Evolutionary conservation across 1,140 invertebrate genomes (phyloP).

Genomic region (Proales similis): DNA sequence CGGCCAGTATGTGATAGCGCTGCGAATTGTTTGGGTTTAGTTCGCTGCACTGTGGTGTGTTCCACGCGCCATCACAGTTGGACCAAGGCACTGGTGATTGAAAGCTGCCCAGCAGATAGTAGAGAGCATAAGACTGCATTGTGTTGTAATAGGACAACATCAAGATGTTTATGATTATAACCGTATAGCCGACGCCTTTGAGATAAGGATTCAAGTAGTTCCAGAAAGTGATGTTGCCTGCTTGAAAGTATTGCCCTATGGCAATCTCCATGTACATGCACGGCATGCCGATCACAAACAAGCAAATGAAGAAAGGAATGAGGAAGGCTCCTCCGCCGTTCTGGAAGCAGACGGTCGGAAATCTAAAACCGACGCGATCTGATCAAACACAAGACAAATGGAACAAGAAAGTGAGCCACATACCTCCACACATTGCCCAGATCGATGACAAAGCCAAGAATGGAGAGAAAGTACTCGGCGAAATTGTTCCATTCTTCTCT

Average conservation of each 20-base stretch:
- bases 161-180: conserved; percentile 45
- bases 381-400: conserved; percentile 1
- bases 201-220: conserved; percentile 26
- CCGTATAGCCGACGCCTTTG: conserved; percentile 47
- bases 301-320: conserved; percentile 38
- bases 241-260: conserved; percentile 19
- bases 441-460: conserved; percentile 37
- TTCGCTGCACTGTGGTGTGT: conserved; percentile 46
- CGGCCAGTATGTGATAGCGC: conserved; percentile 40
- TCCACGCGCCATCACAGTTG: conserved; percentile 54
- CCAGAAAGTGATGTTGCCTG: conserved; percentile 34
- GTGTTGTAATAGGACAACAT: conserved; percentile 53
- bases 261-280: conserved; percentile 37
- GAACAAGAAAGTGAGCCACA: conserved; percentile 56
- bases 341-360: conserved; percentile 37
- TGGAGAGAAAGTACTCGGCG: conserved; percentile 33
- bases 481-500: conserved; percentile 29
- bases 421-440: conserved; percentile 37
- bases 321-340: conserved; percentile 40
- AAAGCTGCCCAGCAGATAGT: conserved; percentile 51
- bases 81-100: conserved; percentile 52
- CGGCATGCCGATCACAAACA: conserved; percentile 38
- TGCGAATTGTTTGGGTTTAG: conserved; percentile 23
- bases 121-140: conserved; percentile 51
- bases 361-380: too few species aligned